Percentiles rank a stretch among this genome's conserved stretches.
phyloP scores from a whole-genome alignment of 1,140 invertebrate genomes.

The Propsilocerus akamusi region DNA sequence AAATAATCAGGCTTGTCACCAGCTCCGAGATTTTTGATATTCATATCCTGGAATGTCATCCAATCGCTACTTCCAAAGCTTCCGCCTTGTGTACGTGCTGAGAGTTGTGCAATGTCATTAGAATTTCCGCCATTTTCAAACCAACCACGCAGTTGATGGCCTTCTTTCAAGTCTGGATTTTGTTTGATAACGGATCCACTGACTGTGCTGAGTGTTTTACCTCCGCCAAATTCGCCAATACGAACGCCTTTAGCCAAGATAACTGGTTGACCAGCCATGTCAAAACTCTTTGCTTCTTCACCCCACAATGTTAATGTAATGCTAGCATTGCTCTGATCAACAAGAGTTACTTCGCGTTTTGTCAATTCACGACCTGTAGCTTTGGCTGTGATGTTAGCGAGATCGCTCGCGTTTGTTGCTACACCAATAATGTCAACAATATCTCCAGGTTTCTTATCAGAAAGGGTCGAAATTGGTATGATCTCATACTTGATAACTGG shows the following conservation, averaged over 20 bases:
- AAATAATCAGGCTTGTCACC: conserved; percentile 66
- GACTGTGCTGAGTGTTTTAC: conserved; percentile 30
- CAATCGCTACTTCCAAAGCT: conserved; percentile 29
- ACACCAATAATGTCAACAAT: conserved; percentile 79
- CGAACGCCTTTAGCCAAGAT: conserved; percentile 62
- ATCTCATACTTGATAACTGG: conserved; percentile 75
- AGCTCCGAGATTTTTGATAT: conserved; percentile 37
- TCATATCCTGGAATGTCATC: conserved; percentile 55
- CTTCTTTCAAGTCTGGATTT: conserved; percentile 79
- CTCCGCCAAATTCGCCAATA: conserved; percentile 55
- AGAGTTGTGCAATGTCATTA: conserved; percentile 7
- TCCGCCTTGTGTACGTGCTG: conserved; percentile 17
- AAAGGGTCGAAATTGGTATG: conserved; percentile 54
- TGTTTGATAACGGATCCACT: conserved; percentile 42
- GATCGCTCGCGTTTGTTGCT: conserved; percentile 53
- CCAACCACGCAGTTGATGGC: conserved; percentile 76
- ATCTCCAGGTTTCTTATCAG: conserved; percentile 40
- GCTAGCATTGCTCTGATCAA: conserved; percentile 65
- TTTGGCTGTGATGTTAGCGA: conserved; percentile 49
- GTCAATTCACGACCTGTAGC: conserved; percentile 64
- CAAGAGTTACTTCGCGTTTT: conserved; percentile 74
- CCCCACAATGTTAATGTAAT: conserved; percentile 66
- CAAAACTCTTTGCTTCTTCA: conserved; percentile 65
- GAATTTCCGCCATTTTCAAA: conserved; percentile 57
- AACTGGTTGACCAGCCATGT: conserved; percentile 53